A percentile compares a stretch with the other conserved stretches of the same genome.
Conservation (phyloP, 2,113 vertebrate species). For the Apteryx owenii region DNA sequence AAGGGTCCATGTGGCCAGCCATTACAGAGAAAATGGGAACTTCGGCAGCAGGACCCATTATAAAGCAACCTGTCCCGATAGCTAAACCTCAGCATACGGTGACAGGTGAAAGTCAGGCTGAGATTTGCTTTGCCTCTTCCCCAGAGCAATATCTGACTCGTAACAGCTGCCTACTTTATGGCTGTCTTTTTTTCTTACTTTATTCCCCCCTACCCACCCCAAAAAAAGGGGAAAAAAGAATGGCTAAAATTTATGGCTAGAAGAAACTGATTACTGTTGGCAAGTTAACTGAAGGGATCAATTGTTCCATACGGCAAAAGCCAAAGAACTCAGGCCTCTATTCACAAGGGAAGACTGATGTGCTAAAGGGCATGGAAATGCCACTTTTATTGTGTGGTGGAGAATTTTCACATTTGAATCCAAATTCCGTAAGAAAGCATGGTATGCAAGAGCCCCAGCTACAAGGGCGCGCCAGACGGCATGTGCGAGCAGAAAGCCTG, state of each 20-base stretch:
- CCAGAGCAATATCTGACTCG: conserved; percentile 46
- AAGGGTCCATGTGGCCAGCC: neutral
- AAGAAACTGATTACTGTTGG: conserved; percentile 79
- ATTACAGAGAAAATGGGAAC: neutral
- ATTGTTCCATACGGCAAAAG: conserved; percentile 82
- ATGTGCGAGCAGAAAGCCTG: conserved; percentile 16
- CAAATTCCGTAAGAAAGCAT: conserved; percentile 77
- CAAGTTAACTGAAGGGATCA: conserved; percentile 80
- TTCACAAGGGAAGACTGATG: conserved; percentile 81
- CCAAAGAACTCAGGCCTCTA: conserved; percentile 72
- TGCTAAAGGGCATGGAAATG: conserved; percentile 77
- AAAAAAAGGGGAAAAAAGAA: neutral
- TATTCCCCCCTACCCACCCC: conserved; percentile 41
- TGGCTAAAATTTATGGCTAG: conserved; percentile 75
- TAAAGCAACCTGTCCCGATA: neutral
- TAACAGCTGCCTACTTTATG: conserved; percentile 75
- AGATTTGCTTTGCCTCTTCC: conserved; percentile 39
- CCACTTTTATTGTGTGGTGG: conserved; percentile 75
- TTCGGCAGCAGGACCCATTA: accelerated
- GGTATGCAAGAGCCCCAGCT: conserved; percentile 54
- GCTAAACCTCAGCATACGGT: neutral
- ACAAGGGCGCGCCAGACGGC: conserved; percentile 10
- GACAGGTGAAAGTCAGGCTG: conserved; percentile 53
- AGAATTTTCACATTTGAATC: conserved; percentile 76
- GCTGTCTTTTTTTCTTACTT: conserved; percentile 69